phyloP scores from a whole-genome alignment of 35 echinoderm and acorn worm species.

The Heliocidaris tuberculata region DNA sequence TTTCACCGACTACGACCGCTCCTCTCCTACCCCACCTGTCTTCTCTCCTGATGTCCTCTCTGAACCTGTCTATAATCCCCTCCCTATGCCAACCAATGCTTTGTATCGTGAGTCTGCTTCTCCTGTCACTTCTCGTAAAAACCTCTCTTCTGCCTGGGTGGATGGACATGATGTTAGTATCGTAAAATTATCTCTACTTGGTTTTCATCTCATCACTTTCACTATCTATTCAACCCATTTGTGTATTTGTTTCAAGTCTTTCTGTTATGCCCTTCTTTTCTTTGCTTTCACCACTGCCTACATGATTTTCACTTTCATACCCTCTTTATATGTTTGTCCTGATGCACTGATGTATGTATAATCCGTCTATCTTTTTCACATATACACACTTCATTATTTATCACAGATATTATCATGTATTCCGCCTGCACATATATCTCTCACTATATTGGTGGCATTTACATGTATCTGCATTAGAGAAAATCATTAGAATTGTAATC shows the following conservation, averaged over 20 bases:
- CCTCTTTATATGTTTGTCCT: not conserved
- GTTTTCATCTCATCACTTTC: not conserved
- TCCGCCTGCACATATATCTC: not conserved
- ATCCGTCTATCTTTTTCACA: not conserved
- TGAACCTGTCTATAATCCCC: conserved; percentile 32
- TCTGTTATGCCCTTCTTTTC: not conserved
- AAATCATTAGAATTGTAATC: too few species aligned
- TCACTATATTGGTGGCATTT: too few species aligned
- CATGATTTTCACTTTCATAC: not conserved
- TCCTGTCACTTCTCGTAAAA: conserved; percentile 19
- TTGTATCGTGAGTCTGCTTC: conserved; percentile 40
- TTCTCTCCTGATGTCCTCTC: not conserved
- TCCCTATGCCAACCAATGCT: conserved; percentile 39
- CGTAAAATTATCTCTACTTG: not conserved
- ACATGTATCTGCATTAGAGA: too few species aligned
- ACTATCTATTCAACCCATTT: not conserved
- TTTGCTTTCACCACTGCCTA: not conserved
- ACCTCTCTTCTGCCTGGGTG: not conserved
- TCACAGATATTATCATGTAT: not conserved
- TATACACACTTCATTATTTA: not conserved
- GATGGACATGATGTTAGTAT: conserved; percentile 41
- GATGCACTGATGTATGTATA: not conserved
- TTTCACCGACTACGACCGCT: not conserved
- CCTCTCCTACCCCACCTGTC: conserved; percentile 36
- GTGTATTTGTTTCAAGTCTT: not conserved